Conservation (phyloP, 2,797 vertebrate genomes). For the Telmatherina bonti region DNA sequence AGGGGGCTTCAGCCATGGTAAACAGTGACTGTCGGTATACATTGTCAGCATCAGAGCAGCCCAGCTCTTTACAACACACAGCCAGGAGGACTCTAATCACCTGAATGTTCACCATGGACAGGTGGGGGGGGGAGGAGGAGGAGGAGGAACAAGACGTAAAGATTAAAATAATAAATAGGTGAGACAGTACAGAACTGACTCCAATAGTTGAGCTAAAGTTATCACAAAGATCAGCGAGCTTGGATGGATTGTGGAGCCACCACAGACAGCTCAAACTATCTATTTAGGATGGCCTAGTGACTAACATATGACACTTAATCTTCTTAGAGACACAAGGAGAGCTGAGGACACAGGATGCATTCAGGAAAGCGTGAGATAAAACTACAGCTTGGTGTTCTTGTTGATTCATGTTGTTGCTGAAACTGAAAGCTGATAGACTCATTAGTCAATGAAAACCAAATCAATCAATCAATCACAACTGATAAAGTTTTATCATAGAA, state of each 20-base stretch:
- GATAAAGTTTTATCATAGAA: background rate
- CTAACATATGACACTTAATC: constrained; percentile 62
- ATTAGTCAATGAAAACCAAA: background rate
- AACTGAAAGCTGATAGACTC: background rate
- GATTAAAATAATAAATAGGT: no score
- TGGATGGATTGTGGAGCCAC: constrained; percentile 20
- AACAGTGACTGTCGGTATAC: constrained; percentile 36
- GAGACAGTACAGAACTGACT: background rate
- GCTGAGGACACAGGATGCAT: constrained; percentile 16
- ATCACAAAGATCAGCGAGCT: constrained; percentile 8
- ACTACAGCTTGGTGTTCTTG: background rate
- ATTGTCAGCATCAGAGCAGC: constrained; percentile 14
- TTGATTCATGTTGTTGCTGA: no score
- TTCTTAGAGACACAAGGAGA: constrained; percentile 40
- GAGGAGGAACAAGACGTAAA: no score
- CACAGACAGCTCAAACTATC: constrained; percentile 14
- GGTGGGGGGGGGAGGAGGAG: constrained; percentile 15
- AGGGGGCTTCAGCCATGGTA: constrained; percentile 54
- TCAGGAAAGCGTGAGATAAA: background rate
- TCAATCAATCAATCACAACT: background rate
- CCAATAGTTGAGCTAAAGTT: constrained; percentile 18
- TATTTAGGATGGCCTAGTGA: constrained; percentile 33
- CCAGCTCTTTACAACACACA: constrained; percentile 15
- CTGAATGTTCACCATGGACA: constrained; percentile 28
- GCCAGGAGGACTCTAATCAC: constrained; percentile 33